Percentiles rank a stretch among this genome's conserved stretches.
Evolutionary conservation across 2,113 vertebrate species (phyloP).

Genomic region (Proterorhinus semilunaris): DNA sequence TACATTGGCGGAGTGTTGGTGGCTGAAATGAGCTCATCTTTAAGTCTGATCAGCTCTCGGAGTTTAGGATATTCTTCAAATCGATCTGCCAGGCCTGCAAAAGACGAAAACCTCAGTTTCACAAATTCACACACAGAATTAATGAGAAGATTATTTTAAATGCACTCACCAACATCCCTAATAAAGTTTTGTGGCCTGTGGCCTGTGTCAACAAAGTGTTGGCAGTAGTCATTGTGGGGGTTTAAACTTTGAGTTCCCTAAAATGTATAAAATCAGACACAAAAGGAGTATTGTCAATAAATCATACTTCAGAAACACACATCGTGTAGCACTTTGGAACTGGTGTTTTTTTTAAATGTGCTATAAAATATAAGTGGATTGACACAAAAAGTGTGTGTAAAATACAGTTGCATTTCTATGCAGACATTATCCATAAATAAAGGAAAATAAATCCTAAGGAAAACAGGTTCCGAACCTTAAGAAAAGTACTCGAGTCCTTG

Average conservation of each 20-base stretch:
- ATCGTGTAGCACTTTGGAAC: no score
- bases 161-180: slow-evolving; percentile 90
- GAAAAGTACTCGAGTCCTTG: slow-evolving; percentile 97
- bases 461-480: slow-evolving; percentile 81
- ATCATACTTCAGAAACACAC: no score
- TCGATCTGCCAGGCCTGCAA: slow-evolving; percentile 91
- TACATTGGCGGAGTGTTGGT: slow-evolving; percentile 98
- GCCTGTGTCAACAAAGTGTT: slow-evolving; percentile 98
- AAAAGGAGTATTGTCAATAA: not conserved
- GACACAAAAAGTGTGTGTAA: no score
- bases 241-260: slow-evolving; percentile 98
- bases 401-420: not conserved
- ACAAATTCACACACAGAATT: not conserved
- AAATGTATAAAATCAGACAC: not conserved
- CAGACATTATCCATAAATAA: not conserved
- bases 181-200: slow-evolving; percentile 99
- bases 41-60: slow-evolving; percentile 93
- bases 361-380: no score
- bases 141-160: not conserved
- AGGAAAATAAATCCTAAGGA: not conserved
- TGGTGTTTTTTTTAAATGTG: no score
- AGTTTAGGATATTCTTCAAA: slow-evolving; percentile 99
- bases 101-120: not conserved
- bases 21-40: slow-evolving; percentile 92
- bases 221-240: slow-evolving; percentile 98